Percentiles rank a stretch among this genome's conserved stretches.
Conservation (phyloP, 1,140 invertebrate species). For the Nasonia longicornis region DNA sequence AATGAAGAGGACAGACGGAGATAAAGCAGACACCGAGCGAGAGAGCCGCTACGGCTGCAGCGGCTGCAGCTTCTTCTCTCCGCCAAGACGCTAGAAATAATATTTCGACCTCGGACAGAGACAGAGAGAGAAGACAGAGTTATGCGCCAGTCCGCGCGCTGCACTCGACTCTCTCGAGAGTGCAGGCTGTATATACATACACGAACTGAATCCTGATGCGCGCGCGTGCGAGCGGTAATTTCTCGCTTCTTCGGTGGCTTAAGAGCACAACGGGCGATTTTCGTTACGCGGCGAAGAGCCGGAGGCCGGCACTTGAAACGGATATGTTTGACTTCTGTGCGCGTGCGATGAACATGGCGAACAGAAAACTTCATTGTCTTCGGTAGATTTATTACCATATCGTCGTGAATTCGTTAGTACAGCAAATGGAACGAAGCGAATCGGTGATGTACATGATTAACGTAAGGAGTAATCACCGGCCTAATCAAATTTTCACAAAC, state of each 20-base stretch:
- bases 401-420: not conserved
- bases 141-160: not conserved
- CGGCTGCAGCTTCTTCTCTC: not conserved
- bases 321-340: not conserved
- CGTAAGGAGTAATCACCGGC: not conserved
- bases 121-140: not conserved
- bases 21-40: conserved; percentile 28
- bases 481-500: not conserved
- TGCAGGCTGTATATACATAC: not conserved
- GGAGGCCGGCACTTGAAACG: not conserved
- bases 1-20: conserved; percentile 23
- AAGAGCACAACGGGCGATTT: not conserved
- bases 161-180: not conserved
- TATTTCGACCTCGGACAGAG: conserved; percentile 19
- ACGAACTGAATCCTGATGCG: not conserved
- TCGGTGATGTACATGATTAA: not conserved
- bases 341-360: not conserved
- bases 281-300: not conserved
- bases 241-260: not conserved
- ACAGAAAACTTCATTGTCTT: not conserved
- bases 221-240: not conserved
- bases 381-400: not conserved
- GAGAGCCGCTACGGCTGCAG: not conserved
- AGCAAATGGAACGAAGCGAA: not conserved
- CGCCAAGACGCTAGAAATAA: conserved; percentile 26